Evolutionary conservation across 2,888 invertebrate species (phyloP).

Genomic region (Sipha maydis): DNA sequence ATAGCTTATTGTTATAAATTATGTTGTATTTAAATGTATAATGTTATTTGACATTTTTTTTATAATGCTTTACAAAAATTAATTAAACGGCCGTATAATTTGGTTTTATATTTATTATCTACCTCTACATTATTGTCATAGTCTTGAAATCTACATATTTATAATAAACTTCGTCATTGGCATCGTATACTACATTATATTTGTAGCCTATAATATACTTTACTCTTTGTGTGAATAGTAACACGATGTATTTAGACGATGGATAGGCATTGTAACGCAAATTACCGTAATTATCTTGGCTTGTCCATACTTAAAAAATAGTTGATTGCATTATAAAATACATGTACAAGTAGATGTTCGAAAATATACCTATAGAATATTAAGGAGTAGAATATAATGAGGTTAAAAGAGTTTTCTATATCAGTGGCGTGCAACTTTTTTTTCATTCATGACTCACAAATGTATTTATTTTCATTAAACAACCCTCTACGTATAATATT

Average conservation of each 20-base stretch:
- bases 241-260: not conserved
- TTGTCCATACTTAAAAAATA: conserved; percentile 20
- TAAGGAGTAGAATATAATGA: not conserved
- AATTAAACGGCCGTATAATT: not conserved
- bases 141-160: not conserved
- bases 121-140: not conserved
- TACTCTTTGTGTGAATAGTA: not conserved
- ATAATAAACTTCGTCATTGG: not conserved
- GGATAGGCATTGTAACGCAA: not conserved
- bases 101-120: conserved; percentile 16
- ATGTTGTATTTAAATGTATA: not conserved
- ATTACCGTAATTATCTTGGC: conserved; percentile 37
- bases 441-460: too few species aligned
- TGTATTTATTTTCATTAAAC: too few species aligned
- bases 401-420: not conserved
- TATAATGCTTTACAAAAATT: not conserved
- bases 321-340: conserved; percentile 1
- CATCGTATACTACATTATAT: not conserved
- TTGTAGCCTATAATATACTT: not conserved
- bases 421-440: not conserved
- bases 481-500: too few species aligned
- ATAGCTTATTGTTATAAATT: too few species aligned
- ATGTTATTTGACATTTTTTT: not conserved
- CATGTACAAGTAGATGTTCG: not conserved
- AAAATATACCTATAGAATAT: too few species aligned